Percentiles rank a stretch among this genome's conserved stretches.
Conservation (phyloP, 2,888 invertebrate genomes). For the Merodon equestris region DNA sequence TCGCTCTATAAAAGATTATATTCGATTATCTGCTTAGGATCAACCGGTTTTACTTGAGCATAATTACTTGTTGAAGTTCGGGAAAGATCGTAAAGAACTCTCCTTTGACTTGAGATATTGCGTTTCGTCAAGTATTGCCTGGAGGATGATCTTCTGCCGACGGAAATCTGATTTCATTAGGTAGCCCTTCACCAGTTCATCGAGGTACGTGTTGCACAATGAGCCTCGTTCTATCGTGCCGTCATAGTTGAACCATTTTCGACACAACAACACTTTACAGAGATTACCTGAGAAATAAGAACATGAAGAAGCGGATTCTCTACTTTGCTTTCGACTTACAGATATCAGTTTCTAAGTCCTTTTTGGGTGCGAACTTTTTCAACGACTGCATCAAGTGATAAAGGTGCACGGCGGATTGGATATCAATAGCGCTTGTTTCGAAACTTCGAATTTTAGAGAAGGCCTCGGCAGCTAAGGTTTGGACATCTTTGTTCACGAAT, state of each 20-base stretch:
- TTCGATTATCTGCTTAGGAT: slow-evolving; percentile 14
- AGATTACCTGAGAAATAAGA: slow-evolving; percentile 77
- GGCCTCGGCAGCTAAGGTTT: slow-evolving; percentile 70
- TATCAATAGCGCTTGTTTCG: slow-evolving; percentile 72
- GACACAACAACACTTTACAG: slow-evolving; percentile 81
- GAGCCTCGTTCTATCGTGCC: slow-evolving; percentile 84
- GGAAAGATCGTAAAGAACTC: slow-evolving; percentile 82
- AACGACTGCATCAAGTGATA: slow-evolving; percentile 73
- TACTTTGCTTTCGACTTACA: slow-evolving; percentile 71
- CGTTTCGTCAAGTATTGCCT: slow-evolving; percentile 81
- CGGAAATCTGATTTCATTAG: slow-evolving; percentile 82
- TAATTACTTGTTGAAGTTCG: slow-evolving; percentile 82
- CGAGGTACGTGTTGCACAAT: slow-evolving; percentile 82
- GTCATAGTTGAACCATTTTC: slow-evolving; percentile 85
- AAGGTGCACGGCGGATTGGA: slow-evolving; percentile 76
- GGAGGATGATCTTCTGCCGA: slow-evolving; percentile 81
- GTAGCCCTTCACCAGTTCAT: slow-evolving; percentile 83
- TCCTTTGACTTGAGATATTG: slow-evolving; percentile 81
- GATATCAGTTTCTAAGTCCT: slow-evolving; percentile 71
- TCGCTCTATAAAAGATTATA: slow-evolving; percentile 76
- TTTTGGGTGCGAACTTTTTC: slow-evolving; percentile 70
- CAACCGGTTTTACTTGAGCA: too few species aligned
- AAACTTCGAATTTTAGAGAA: slow-evolving; percentile 72
- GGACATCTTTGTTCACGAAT: slow-evolving; percentile 52
- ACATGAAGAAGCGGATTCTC: too few species aligned